Evolutionary conservation across 2,113 vertebrate species (phyloP).

Genomic region (Alosa alosa): DNA sequence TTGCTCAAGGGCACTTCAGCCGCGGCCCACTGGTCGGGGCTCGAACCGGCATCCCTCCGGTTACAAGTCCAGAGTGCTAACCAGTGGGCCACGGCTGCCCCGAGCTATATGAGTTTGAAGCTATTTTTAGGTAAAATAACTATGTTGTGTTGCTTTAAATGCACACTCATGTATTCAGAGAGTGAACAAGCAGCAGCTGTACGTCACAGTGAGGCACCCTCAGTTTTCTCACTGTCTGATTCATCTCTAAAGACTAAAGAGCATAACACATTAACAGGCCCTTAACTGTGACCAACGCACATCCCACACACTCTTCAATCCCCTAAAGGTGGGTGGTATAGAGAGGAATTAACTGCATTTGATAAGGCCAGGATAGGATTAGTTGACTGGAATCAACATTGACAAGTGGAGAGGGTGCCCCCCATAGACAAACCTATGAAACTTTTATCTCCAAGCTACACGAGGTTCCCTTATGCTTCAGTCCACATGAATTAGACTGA

Average conservation of each 20-base stretch:
- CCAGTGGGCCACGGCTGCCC: too few species aligned
- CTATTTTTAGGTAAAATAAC: too few species aligned
- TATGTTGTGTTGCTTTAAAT: background rate
- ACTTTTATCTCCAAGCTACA: background rate
- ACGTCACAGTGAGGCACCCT: background rate
- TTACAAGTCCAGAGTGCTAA: too few species aligned
- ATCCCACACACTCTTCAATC: background rate
- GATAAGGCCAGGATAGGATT: constrained; percentile 1
- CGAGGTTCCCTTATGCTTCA: background rate
- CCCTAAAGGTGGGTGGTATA: constrained; percentile 6
- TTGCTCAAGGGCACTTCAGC: too few species aligned
- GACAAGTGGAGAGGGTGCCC: background rate
- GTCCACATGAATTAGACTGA: background rate
- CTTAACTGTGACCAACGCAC: background rate
- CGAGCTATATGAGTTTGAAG: too few species aligned
- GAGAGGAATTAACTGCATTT: background rate
- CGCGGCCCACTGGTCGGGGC: too few species aligned
- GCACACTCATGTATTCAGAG: background rate
- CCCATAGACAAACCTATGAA: background rate
- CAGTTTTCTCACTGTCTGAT: background rate
- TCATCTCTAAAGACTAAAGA: background rate
- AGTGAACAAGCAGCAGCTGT: background rate
- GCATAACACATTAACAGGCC: background rate
- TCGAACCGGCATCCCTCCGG: too few species aligned
- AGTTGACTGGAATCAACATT: background rate